A percentile compares a stretch with the other conserved stretches of the same genome.
Evolutionary conservation across 2,888 invertebrate genomes (phyloP).

Genomic region (Bugulina stolonifera): DNA sequence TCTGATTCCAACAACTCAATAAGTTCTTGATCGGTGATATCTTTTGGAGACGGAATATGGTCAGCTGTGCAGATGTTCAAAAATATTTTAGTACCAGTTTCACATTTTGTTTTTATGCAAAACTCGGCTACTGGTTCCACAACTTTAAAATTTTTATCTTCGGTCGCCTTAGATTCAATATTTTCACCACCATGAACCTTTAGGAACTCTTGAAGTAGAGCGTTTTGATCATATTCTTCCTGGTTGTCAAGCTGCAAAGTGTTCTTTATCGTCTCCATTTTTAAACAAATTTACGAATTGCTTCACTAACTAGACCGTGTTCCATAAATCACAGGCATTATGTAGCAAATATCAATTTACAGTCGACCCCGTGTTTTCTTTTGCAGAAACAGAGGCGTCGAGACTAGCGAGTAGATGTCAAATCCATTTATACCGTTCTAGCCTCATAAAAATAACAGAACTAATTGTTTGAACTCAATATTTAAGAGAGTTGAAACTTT

Average conservation of each 20-base stretch:
- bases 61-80: constrained; percentile 77
- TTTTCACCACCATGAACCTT: neutral
- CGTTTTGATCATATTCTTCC: neutral
- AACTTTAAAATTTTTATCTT: constrained; percentile 1
- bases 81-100: constrained; percentile 57
- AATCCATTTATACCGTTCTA: too few species aligned
- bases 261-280: neutral
- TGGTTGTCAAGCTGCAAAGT: neutral
- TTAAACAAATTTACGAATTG: too few species aligned
- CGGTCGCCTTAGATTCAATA: neutral
- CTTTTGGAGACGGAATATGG: constrained; percentile 50
- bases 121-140: constrained; percentile 34
- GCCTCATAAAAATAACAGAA: too few species aligned
- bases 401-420: too few species aligned
- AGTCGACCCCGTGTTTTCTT: too few species aligned
- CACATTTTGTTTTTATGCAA: constrained; percentile 44
- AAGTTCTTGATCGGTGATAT: constrained; percentile 59
- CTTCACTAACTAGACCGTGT: too few species aligned
- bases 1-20: constrained; percentile 64
- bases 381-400: too few species aligned
- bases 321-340: too few species aligned
- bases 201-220: neutral
- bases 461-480: too few species aligned
- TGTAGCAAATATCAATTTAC: too few species aligned
- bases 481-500: too few species aligned